Percentiles rank a stretch among this genome's conserved stretches.
These are phyloP conservation scores for Thaumatotibia leucotreta DNA, from an alignment of 1,140 invertebrate species.

Conservation along the genomic window DNA sequence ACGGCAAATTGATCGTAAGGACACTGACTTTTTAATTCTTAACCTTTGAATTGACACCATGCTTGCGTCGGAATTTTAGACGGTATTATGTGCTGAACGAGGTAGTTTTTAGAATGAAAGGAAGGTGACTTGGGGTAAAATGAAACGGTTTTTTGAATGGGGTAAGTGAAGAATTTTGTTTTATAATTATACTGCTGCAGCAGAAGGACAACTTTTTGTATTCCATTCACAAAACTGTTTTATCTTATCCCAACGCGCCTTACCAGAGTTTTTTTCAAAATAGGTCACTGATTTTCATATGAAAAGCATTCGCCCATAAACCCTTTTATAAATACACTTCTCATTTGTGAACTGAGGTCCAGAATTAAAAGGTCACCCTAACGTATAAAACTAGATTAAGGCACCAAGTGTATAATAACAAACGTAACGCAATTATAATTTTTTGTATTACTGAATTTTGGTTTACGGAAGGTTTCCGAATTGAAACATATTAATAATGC, in stretches of 20 bases:
- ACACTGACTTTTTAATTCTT: not conserved
- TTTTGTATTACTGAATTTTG: not conserved
- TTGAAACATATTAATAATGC: not conserved
- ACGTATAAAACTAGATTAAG: not conserved
- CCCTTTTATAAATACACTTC: too few relatives aligned
- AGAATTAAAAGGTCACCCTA: not conserved
- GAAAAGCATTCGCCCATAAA: too few relatives aligned
- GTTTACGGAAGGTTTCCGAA: not conserved
- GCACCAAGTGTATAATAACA: not conserved
- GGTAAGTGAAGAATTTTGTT: too few relatives aligned
- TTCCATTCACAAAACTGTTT: too few relatives aligned
- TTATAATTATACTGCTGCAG: too few relatives aligned
- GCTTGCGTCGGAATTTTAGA: not conserved
- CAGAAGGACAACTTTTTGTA: too few relatives aligned
- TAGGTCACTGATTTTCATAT: too few relatives aligned
- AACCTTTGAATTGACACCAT: not conserved
- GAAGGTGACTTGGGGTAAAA: too few relatives aligned
- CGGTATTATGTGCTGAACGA: not conserved
- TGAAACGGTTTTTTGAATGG: too few relatives aligned
- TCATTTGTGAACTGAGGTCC: not conserved
- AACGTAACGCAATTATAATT: not conserved
- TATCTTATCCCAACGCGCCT: too few relatives aligned
- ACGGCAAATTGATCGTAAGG: not conserved
- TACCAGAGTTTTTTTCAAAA: too few relatives aligned
- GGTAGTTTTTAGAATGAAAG: not conserved